Percentiles rank a stretch among this genome's conserved stretches.
Conservation (phyloP, 2,113 vertebrate species). For the Prochilodus magdalenae region DNA sequence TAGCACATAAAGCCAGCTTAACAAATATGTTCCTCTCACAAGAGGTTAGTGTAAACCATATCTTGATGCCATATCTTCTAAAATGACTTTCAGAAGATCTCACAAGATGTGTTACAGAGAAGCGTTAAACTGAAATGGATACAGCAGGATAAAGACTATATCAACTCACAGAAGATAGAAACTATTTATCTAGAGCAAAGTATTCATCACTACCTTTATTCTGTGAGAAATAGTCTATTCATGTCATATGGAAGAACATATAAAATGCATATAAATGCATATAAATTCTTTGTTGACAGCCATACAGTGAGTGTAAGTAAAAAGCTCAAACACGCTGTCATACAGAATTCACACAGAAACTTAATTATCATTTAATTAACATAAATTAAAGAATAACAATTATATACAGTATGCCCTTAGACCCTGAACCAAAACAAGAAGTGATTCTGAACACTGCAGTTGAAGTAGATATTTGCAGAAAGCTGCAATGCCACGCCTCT, state of each 20-base stretch:
- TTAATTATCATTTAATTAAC: background rate
- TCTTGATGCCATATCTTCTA: too few species aligned
- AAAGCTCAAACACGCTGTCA: slow-evolving; percentile 8
- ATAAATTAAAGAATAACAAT: background rate
- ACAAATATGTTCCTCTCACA: too few species aligned
- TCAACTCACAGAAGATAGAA: too few species aligned
- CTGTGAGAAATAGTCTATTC: background rate
- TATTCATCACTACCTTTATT: slow-evolving; percentile 34
- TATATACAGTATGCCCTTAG: background rate
- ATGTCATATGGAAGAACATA: background rate
- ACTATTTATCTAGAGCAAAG: background rate
- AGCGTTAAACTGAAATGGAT: too few species aligned
- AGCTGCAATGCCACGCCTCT: slow-evolving; percentile 17
- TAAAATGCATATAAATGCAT: slow-evolving; percentile 5
- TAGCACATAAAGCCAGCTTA: too few species aligned
- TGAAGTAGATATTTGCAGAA: background rate
- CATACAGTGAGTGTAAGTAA: slow-evolving; percentile 4
- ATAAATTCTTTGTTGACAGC: background rate
- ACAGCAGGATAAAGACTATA: too few species aligned
- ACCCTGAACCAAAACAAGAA: background rate
- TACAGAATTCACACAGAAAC: background rate
- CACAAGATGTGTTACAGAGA: too few species aligned
- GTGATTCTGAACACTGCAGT: background rate
- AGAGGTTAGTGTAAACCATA: too few species aligned
- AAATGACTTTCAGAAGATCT: too few species aligned